phyloP scores from a whole-genome alignment of 2,113 vertebrate species.

The Laterallus jamaicensis region DNA sequence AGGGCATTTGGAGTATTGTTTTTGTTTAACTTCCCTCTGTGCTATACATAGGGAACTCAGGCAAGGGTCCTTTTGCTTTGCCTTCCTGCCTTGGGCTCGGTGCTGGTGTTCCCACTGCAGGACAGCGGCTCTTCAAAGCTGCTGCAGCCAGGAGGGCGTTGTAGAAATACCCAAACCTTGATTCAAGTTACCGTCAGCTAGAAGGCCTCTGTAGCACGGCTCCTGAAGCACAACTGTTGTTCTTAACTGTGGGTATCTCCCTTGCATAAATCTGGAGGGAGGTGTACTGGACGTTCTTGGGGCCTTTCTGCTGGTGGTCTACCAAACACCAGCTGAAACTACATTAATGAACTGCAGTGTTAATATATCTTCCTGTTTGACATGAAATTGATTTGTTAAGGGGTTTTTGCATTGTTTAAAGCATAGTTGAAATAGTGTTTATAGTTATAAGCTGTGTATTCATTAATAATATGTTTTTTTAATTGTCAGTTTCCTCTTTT shows the following conservation, averaged over 20 bases:
- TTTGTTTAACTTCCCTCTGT: neutral
- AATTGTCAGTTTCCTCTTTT: neutral
- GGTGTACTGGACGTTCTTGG: rapidly evolving
- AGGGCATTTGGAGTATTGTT: neutral
- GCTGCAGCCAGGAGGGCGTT: rapidly evolving
- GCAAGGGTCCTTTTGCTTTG: neutral
- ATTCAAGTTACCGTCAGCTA: neutral
- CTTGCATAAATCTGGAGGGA: neutral
- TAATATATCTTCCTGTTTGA: neutral
- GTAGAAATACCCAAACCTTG: neutral
- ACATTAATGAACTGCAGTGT: neutral
- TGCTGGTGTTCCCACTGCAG: neutral
- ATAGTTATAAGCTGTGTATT: neutral
- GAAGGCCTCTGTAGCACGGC: neutral
- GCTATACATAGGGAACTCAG: rapidly evolving
- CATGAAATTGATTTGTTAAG: neutral
- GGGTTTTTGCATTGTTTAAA: neutral
- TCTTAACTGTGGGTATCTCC: neutral
- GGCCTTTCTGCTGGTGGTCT: neutral
- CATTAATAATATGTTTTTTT: neutral
- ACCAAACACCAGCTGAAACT: neutral
- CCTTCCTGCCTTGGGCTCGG: rapidly evolving
- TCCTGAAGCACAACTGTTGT: neutral
- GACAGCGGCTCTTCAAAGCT: neutral
- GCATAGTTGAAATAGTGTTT: neutral